Conservation (phyloP, 2,888 invertebrate species). For the Cryptocephalus primarius region DNA sequence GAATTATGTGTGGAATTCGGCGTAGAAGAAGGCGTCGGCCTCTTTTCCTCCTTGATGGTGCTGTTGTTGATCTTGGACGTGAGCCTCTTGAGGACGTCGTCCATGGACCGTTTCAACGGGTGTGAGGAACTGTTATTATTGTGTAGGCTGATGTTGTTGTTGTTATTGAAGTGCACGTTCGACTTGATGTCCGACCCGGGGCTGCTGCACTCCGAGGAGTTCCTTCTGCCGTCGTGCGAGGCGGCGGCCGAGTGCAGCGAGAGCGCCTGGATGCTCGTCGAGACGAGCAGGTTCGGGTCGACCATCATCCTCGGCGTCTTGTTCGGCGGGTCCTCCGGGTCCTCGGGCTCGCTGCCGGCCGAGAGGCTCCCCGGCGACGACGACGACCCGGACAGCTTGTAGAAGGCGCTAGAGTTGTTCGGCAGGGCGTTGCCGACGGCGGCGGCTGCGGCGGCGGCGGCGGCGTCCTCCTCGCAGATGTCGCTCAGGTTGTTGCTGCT, state of each 20-base stretch:
- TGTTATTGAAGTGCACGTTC: conserved; percentile 41
- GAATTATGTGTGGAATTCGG: conserved; percentile 39
- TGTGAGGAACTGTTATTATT: conserved; percentile 50
- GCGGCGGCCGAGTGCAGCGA: conserved; percentile 48
- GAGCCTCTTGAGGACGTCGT: conserved; percentile 75
- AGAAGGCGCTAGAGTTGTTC: conserved; percentile 30
- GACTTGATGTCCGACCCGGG: conserved; percentile 57
- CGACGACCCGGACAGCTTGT: conserved; percentile 34
- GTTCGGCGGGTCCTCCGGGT: conserved; percentile 36
- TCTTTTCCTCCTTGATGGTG: conserved; percentile 59
- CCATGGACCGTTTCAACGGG: conserved; percentile 73
- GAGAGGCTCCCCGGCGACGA: conserved; percentile 35
- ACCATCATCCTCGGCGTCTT: conserved; percentile 35
- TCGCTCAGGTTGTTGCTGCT: conserved; percentile 50
- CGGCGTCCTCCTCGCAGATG: conserved; percentile 47
- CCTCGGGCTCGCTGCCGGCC: conserved; percentile 35
- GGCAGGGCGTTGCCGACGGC: conserved; percentile 20
- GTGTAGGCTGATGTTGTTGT: conserved; percentile 52
- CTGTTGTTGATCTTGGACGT: conserved; percentile 78
- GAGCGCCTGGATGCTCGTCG: conserved; percentile 30
- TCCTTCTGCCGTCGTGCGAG: conserved; percentile 28
- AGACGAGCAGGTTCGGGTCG: conserved; percentile 24
- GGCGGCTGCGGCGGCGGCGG: conserved; percentile 12
- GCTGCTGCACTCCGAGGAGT: conserved; percentile 63
- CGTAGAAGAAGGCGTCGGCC: conserved; percentile 59